A percentile compares a stretch with the other conserved stretches of the same genome.
Evolutionary conservation across 92 coral and sea anemone species (phyloP).

Genomic region (Montipora capitata): DNA sequence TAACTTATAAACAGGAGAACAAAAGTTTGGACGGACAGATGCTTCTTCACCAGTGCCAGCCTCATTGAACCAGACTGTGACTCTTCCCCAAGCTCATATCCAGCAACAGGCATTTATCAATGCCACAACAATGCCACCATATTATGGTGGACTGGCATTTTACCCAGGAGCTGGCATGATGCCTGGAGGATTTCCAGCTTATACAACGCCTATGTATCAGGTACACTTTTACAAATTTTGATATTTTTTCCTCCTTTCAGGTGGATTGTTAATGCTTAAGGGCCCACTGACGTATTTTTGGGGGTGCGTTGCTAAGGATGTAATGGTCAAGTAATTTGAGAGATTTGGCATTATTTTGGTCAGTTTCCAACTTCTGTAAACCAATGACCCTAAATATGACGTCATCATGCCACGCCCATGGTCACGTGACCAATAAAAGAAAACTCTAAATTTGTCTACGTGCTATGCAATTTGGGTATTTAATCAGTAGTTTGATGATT

Average conservation of each 20-base stretch:
- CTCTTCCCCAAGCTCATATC: conserved; percentile 83
- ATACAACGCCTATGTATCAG: conserved; percentile 92
- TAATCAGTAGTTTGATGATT: too few relatives aligned
- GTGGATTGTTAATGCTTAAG: too few relatives aligned
- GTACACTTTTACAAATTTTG: conserved; percentile 15
- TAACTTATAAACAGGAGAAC: conserved; percentile 65
- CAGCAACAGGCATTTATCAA: conserved; percentile 92
- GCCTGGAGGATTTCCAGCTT: conserved; percentile 94
- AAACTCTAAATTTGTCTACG: too few relatives aligned
- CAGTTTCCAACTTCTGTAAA: too few relatives aligned
- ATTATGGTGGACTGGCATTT: conserved; percentile 93
- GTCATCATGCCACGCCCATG: too few relatives aligned
- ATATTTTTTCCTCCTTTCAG: not conserved
- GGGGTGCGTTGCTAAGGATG: too few relatives aligned
- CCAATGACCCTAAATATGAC: too few relatives aligned
- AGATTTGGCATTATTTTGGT: too few relatives aligned
- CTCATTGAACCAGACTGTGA: conserved; percentile 82
- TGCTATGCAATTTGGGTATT: too few relatives aligned
- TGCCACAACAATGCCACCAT: conserved; percentile 83
- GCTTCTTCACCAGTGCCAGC: conserved; percentile 93
- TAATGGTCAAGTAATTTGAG: too few relatives aligned
- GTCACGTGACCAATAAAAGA: too few relatives aligned
- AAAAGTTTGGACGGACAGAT: conserved; percentile 95
- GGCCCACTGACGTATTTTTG: too few relatives aligned
- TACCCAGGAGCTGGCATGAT: conserved; percentile 94